These are phyloP conservation scores for Lasioglossum pauxillum DNA, from an alignment of 2,888 invertebrate genomes.

Conservation along the genomic window DNA sequence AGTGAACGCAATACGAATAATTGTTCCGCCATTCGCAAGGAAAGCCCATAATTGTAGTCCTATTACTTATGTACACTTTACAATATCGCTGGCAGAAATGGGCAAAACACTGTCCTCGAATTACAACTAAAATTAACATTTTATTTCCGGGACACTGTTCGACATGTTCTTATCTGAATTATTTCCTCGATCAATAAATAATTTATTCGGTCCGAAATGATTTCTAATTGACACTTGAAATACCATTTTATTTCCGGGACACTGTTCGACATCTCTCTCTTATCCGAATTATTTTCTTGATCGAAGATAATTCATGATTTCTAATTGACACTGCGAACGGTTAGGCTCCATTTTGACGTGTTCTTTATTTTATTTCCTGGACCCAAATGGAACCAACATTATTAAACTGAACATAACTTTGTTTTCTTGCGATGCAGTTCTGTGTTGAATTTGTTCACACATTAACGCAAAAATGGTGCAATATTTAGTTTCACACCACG, in stretches of 20 bases:
- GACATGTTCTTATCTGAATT: too few relatives aligned
- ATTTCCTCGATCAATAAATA: too few relatives aligned
- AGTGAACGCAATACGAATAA: background rate
- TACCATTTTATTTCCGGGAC: background rate
- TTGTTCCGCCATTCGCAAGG: background rate
- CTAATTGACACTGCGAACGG: too few relatives aligned
- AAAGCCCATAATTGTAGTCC: background rate
- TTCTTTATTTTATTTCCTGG: background rate
- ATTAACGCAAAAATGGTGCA: too few relatives aligned
- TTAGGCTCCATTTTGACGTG: too few relatives aligned
- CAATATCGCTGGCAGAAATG: conserved; percentile 16
- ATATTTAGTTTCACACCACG: too few relatives aligned
- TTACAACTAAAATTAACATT: too few relatives aligned
- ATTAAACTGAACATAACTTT: background rate
- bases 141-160: too few relatives aligned
- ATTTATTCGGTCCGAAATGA: background rate
- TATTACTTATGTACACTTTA: conserved; percentile 44
- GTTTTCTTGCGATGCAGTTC: background rate
- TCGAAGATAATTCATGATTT: too few relatives aligned
- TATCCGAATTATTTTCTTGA: too few relatives aligned
- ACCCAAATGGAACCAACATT: background rate
- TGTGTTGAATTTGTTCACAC: background rate
- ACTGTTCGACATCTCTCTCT: too few relatives aligned
- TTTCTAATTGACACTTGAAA: background rate
- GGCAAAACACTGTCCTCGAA: background rate